These are phyloP conservation scores for Drosophila atripex DNA, from an alignment of 2,888 invertebrate species.

Conservation along the genomic window DNA sequence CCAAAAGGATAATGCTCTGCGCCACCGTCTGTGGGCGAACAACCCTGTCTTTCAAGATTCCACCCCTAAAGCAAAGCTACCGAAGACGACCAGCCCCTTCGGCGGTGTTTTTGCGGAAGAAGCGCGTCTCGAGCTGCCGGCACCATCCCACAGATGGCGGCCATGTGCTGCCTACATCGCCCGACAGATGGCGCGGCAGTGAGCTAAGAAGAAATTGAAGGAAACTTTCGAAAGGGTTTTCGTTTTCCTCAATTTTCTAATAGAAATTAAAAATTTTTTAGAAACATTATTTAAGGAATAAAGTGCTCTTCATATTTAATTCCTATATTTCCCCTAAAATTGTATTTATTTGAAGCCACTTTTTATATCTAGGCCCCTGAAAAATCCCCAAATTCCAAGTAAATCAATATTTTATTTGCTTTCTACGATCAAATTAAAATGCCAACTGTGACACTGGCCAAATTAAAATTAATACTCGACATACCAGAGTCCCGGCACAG, in stretches of 20 bases:
- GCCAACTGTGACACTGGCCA: neutral
- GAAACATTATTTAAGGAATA: neutral
- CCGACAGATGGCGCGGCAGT: slow-evolving; percentile 60
- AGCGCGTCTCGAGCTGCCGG: neutral
- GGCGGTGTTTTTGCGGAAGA: slow-evolving; percentile 21
- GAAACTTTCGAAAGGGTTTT: neutral
- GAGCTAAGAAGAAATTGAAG: neutral
- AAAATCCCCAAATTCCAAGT: neutral
- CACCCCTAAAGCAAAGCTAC: slow-evolving; percentile 44
- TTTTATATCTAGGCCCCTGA: neutral
- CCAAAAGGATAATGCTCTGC: neutral
- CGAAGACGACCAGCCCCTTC: slow-evolving; percentile 11
- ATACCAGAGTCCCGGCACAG: neutral
- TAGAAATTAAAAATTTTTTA: neutral
- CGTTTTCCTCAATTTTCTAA: neutral
- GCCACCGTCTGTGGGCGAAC: slow-evolving; percentile 28
- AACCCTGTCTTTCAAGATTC: slow-evolving; percentile 55
- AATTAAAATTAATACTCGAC: neutral
- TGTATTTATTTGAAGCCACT: no score
- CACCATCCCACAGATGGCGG: slow-evolving; percentile 61
- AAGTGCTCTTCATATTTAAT: no score
- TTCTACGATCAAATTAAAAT: neutral
- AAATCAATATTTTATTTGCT: neutral
- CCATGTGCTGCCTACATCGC: neutral
- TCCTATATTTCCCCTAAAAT: no score